Conservation (phyloP, 1,140 invertebrate species). For the Cataglyphis hispanica region DNA sequence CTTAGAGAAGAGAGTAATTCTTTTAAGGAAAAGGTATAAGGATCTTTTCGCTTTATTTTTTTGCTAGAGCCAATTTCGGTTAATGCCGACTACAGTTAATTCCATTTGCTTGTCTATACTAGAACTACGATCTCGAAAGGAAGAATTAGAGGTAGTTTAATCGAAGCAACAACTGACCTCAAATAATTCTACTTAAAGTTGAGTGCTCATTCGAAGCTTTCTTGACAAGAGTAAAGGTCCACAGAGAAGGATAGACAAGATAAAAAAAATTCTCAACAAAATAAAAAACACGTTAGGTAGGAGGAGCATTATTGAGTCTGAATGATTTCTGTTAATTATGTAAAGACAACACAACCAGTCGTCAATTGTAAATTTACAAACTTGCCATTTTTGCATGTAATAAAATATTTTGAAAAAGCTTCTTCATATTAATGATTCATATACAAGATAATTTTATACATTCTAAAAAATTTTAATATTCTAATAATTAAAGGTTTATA, state of each 20-base stretch:
- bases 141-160: conserved; percentile 51
- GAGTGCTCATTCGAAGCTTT: conserved; percentile 8
- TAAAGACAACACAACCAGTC: neutral
- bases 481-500: neutral
- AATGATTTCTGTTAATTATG: too few species aligned
- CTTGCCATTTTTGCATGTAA: neutral
- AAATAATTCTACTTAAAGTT: conserved; percentile 37
- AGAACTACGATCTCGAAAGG: conserved; percentile 33
- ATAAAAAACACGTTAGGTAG: too few species aligned
- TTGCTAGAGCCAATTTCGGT: conserved; percentile 40
- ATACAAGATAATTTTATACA: neutral
- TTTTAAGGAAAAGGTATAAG: conserved; percentile 18
- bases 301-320: too few species aligned
- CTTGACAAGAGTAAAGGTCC: conserved; percentile 8
- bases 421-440: neutral
- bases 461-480: conserved; percentile 3
- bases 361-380: neutral
- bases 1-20: neutral
- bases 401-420: neutral
- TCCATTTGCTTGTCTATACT: conserved; percentile 42
- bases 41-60: conserved; percentile 21
- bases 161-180: conserved; percentile 52
- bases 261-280: neutral
- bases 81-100: conserved; percentile 50
- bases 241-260: neutral